These are phyloP conservation scores for Pachliopta kotzebuea DNA, from an alignment of 2,888 invertebrate species.

Conservation along the genomic window DNA sequence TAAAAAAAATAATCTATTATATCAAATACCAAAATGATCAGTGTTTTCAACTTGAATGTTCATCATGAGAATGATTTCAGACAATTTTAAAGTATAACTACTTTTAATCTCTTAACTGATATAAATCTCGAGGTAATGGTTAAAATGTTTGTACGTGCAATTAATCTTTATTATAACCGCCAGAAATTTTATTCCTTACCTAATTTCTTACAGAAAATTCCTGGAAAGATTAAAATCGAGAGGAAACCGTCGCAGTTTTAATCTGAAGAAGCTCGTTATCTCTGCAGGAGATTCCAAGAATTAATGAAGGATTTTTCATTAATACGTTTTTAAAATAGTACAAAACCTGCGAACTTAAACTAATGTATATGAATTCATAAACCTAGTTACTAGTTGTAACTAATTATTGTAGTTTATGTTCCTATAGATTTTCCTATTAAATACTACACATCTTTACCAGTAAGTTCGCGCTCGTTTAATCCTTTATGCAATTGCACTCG, in stretches of 20 bases:
- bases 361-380: background rate
- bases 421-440: background rate
- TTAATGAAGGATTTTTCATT: background rate
- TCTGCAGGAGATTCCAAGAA: background rate
- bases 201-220: background rate
- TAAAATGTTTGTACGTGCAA: background rate
- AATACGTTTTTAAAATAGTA: background rate
- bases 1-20: too few species aligned
- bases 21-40: too few species aligned
- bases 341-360: background rate
- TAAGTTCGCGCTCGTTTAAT: too few species aligned
- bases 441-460: too few species aligned
- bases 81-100: too few species aligned
- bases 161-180: background rate
- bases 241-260: too few species aligned
- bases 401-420: background rate
- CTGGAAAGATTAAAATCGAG: too few species aligned
- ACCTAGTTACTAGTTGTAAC: background rate
- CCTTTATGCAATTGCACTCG: too few species aligned
- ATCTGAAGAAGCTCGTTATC: background rate
- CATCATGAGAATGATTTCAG: too few species aligned
- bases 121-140: background rate
- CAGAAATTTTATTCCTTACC: background rate
- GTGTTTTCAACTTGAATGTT: too few species aligned
- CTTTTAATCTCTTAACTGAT: background rate